These are phyloP conservation scores for Mamestra brassicae DNA, from an alignment of 2,888 invertebrate genomes.

Conservation along the genomic window DNA sequence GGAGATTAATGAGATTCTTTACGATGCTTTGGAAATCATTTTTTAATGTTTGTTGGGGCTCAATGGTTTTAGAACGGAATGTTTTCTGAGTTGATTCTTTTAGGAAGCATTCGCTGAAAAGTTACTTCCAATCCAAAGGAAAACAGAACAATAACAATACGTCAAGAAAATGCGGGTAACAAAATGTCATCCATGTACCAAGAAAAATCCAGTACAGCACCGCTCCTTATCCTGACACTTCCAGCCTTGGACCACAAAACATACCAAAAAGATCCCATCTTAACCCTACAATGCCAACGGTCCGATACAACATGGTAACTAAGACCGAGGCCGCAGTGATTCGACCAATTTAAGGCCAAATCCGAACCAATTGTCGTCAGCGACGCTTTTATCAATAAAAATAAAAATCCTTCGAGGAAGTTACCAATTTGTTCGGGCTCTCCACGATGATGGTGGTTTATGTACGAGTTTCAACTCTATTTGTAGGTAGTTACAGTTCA, in stretches of 20 bases:
- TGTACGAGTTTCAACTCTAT: slow-evolving; percentile 64
- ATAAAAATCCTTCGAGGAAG: slow-evolving; percentile 89
- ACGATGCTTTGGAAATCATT: neutral
- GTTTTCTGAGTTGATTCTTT: neutral
- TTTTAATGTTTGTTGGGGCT: slow-evolving; percentile 9
- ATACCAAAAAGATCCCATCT: slow-evolving; percentile 40
- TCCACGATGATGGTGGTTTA: slow-evolving; percentile 63
- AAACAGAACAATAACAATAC: too few species aligned
- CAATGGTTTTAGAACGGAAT: neutral
- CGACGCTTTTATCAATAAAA: slow-evolving; percentile 89
- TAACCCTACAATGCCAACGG: slow-evolving; percentile 58
- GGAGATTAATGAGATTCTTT: slow-evolving; percentile 14
- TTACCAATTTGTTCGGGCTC: slow-evolving; percentile 84
- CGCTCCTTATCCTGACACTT: slow-evolving; percentile 23
- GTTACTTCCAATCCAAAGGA: too few species aligned
- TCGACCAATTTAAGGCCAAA: slow-evolving; percentile 85
- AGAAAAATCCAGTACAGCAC: neutral
- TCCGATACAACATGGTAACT: slow-evolving; percentile 62
- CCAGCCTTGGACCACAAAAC: slow-evolving; percentile 34
- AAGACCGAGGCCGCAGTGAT: slow-evolving; percentile 73
- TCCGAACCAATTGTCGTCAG: slow-evolving; percentile 86
- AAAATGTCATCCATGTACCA: neutral
- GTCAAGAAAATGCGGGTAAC: too few species aligned
- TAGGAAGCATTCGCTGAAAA: neutral
- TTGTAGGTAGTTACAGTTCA: neutral